Base-by-base conservation (phyloP, 2,888 invertebrate genomes). In the Hyles lineata region DNA sequence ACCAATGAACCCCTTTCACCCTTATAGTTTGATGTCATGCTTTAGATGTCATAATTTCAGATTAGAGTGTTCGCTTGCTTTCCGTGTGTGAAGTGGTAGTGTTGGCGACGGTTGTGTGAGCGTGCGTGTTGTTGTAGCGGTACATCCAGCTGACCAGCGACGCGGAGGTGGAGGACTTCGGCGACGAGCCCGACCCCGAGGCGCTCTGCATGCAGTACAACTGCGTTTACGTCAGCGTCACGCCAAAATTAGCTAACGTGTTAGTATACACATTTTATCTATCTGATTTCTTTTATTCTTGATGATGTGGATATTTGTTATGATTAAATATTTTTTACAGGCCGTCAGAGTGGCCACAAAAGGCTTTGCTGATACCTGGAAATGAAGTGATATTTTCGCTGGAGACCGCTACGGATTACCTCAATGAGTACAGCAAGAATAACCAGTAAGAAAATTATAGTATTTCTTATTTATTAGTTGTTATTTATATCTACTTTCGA, bases 341-440 rank as follows among this genome's bases (percentile, higher is more conserved):
- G 72, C 92, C 85, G 7, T 79, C 94, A 63, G 97, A 97, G 76
- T 99, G 99, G 99, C 98, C 99, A 0, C 97, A 97, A 82, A 97
- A 96, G 80, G 96, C 98, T 0, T 94, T 99, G 19, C 95, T 99
- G 74, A 92, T 99, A 60, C 99, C 99, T 55, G 99, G 99, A 23
- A 98, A 99, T 88, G 98, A 98, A 92, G 97, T 99, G 0, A 96
- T 99, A 83, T 99, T 99, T 90, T 98, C 99, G 0, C 88, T 99
- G 85, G 99, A 99, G 93, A 99, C 99, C 0, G 98, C 99, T 0
- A 98, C 99, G 0, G 97, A 99, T 89, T 99, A 99, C 89, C 96
- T 98, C 76, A 98, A 98, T 84, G 98, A 98, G 90, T 98, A 98
- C 79, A 97, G 97, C 83, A 96, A 89, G 72, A 76, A 83, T 4